These are phyloP conservation scores for Noturus placidus DNA, from an alignment of 2,113 vertebrate species.

Conservation along the genomic window DNA sequence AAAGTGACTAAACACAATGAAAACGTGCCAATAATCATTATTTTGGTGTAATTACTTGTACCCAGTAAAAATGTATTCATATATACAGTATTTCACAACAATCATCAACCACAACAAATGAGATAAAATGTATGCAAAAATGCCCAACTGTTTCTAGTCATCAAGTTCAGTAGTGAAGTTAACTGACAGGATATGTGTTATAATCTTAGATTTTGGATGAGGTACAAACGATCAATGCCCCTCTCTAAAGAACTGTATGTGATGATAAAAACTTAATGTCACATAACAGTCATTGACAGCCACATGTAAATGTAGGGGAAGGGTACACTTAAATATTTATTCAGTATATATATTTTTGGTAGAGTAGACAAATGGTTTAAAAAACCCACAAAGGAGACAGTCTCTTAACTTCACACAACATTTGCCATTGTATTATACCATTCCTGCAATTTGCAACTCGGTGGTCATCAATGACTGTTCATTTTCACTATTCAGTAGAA, in stretches of 20 bases:
- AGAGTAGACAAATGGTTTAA: not conserved
- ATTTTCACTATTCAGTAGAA: not conserved
- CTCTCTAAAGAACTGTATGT: not conserved
- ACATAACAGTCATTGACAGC: not conserved
- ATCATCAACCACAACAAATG: not conserved
- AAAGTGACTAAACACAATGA: not conserved
- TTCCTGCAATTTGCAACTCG: not conserved
- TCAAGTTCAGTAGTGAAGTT: not conserved
- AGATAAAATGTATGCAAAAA: not conserved
- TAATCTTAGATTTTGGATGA: not conserved
- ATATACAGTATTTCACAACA: not conserved
- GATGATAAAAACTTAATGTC: not conserved
- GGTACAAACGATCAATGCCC: not conserved
- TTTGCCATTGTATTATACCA: not conserved
- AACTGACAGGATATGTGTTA: not conserved
- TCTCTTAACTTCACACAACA: not conserved
- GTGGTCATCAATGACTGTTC: not conserved
- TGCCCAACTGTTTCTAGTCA: not conserved
- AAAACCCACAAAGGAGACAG: not conserved
- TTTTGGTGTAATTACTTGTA: not conserved
- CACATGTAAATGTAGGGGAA: not conserved
- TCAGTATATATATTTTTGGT: not conserved
- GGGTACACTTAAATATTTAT: not conserved
- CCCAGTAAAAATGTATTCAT: not conserved
- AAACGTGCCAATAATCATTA: not conserved